Conservation (phyloP, 2,888 invertebrate genomes). For the Sphinx pinastri region DNA sequence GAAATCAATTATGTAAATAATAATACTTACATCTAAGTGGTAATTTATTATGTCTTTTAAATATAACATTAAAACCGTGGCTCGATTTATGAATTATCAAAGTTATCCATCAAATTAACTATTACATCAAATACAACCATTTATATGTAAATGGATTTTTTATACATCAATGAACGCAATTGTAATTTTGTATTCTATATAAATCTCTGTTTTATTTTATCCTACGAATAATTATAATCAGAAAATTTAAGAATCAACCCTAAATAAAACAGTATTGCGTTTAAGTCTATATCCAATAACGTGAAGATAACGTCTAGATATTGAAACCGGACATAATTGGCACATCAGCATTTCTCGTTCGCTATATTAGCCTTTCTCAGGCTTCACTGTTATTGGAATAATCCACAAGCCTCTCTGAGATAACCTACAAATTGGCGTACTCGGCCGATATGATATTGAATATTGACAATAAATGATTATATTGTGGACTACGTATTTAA, state of each 20-base stretch:
- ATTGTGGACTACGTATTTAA: not conserved
- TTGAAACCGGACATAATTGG: slow-evolving; percentile 1
- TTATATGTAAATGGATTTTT: too few relatives aligned
- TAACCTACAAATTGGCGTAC: slow-evolving; percentile 4
- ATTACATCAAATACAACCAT: too few relatives aligned
- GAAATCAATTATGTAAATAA: not conserved
- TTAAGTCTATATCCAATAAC: not conserved
- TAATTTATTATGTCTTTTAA: too few relatives aligned
- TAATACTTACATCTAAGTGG: not conserved
- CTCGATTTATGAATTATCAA: too few relatives aligned
- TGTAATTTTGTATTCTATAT: too few relatives aligned
- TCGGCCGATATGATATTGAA: slow-evolving; percentile 13
- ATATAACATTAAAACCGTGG: too few relatives aligned
- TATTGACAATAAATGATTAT: slow-evolving; percentile 9
- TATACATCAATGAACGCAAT: too few relatives aligned
- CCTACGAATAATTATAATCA: not conserved
- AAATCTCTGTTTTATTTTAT: not conserved
- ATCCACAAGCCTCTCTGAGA: slow-evolving; percentile 13
- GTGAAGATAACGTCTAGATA: not conserved
- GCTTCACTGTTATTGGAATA: slow-evolving; percentile 18
- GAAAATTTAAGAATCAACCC: not conserved
- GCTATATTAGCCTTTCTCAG: slow-evolving; percentile 18
- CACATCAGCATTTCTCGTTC: slow-evolving; percentile 12
- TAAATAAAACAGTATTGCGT: not conserved
- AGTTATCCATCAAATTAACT: too few relatives aligned